Conservation (phyloP, 1,140 invertebrate genomes). For the Colletes gigas region DNA sequence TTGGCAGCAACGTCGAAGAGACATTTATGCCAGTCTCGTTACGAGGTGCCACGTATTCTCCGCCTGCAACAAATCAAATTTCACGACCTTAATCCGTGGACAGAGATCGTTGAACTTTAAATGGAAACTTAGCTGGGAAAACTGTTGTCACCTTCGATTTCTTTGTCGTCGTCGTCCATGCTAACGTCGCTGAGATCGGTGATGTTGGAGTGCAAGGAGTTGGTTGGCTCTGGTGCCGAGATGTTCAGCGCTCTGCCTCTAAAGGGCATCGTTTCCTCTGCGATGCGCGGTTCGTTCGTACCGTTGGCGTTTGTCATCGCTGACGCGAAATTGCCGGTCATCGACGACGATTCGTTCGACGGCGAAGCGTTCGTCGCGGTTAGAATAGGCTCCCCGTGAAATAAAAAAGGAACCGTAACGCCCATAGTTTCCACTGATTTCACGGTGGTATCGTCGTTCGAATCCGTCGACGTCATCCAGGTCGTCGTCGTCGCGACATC, state of each 20-base stretch:
- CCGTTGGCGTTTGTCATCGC: background rate
- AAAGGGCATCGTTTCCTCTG: no score
- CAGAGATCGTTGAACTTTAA: no score
- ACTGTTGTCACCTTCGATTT: conserved; percentile 78
- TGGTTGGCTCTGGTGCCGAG: conserved; percentile 73
- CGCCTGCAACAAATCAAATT: conserved; percentile 56
- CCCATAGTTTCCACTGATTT: conserved; percentile 23
- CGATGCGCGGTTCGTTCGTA: no score
- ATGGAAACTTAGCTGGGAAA: background rate
- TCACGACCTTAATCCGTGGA: background rate
- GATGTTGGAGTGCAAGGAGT: conserved; percentile 76
- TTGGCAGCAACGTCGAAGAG: conserved; percentile 54
- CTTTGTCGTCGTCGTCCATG: conserved; percentile 85
- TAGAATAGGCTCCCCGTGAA: conserved; percentile 65
- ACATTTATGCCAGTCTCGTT: conserved; percentile 68
- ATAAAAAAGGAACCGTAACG: conserved; percentile 53
- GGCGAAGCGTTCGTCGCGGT: background rate
- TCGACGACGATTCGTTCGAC: conserved; percentile 19
- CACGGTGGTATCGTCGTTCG: conserved; percentile 33
- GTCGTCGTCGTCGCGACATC: conserved; percentile 15
- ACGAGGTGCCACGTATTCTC: conserved; percentile 70
- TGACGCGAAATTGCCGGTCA: background rate
- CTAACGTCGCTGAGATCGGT: conserved; percentile 86
- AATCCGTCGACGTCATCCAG: conserved; percentile 22
- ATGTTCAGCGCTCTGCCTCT: conserved; percentile 76